Base-by-base conservation (phyloP, 64 coral and sea anemone genomes). In the Pocillopora damicornis region DNA sequence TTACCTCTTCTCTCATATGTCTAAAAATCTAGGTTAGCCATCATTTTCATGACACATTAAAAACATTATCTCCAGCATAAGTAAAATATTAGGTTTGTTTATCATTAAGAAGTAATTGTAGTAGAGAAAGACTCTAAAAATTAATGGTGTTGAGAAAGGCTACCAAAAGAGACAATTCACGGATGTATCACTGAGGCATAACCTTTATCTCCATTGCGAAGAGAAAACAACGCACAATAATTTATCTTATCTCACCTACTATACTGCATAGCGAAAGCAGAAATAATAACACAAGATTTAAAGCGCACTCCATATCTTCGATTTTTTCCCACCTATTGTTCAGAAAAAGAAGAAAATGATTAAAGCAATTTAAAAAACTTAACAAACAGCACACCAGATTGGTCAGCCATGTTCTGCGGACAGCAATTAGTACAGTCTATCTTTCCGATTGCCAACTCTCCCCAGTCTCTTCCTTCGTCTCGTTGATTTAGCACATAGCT, bases 191-290 rank as follows among this genome's bases (percentile, higher is more conserved):
- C 18, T 18, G 23, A n/a, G 22, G 22, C 5, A 25, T n/a, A 2
- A 2, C 9, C n/a, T n/a, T 7, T 71, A n/a, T 13, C 5, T 71
- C 67, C 42, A 51, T 51, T 51, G 7, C 42, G 7, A 51, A 51
- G 22, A 23, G 67, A 22, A 11, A n/a, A 58, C 15, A 77, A 20
- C 12, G 18, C 5, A 37, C 18, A 9, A 30, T 22, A 22, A 23
- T 25, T 30, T 30, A 11, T 3, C 10, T 61, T 36, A 81, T 9
- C 79, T 14, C 64, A 81, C 79, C 79, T 81, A 59, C 37, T 23
- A 81, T 62, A 81, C 79, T 66, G 37, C 63, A 17, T 18, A 64
- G 59, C 20, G 79, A 81, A 38, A 81, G 59, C 64, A 81, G 35
- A 59, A 25, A 80, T 61, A 80, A 56, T 26, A 18, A 69, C 38